phyloP scores from a whole-genome alignment of 2,113 vertebrate genomes.

The Cochlearius cochlearius region DNA sequence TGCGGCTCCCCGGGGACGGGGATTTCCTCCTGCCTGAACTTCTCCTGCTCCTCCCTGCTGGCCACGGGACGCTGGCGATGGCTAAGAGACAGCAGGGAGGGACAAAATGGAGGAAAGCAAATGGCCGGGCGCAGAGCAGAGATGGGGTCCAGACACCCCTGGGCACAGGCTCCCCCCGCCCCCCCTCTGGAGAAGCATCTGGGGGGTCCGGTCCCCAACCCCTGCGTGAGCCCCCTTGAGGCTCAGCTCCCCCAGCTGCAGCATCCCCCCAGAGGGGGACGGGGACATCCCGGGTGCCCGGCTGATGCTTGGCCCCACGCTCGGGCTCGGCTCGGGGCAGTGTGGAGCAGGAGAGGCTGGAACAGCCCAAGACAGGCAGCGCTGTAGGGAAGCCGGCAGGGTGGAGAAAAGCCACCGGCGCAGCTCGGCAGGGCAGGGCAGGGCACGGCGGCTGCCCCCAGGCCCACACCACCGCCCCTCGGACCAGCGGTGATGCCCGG shows the following conservation, averaged over 20 bases:
- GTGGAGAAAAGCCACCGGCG: not conserved
- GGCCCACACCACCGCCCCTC: not conserved
- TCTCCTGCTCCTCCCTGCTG: not conserved
- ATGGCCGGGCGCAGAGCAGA: not conserved
- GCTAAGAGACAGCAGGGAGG: not conserved
- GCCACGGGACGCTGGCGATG: not conserved
- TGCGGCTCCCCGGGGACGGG: fast-evolving
- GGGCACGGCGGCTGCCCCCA: not conserved
- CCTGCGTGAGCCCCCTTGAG: fast-evolving
- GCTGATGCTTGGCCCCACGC: not conserved
- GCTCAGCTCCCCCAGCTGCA: not conserved
- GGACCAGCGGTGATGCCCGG: not conserved
- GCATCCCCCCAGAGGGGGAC: not conserved
- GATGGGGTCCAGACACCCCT: not conserved
- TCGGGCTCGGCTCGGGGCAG: fast-evolving
- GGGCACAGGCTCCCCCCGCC: not conserved
- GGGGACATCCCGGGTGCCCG: not conserved
- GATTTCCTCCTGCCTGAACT: not conserved
- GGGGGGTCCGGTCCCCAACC: not conserved
- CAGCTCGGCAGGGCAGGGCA: not conserved
- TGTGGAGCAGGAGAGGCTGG: not conserved
- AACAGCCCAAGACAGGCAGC: not conserved
- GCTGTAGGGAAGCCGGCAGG: not conserved
- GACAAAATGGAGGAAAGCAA: not conserved
- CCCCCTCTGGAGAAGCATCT: fast-evolving